Base-by-base conservation (phyloP, 2,797 vertebrate genomes). In the Balearica regulorum region DNA sequence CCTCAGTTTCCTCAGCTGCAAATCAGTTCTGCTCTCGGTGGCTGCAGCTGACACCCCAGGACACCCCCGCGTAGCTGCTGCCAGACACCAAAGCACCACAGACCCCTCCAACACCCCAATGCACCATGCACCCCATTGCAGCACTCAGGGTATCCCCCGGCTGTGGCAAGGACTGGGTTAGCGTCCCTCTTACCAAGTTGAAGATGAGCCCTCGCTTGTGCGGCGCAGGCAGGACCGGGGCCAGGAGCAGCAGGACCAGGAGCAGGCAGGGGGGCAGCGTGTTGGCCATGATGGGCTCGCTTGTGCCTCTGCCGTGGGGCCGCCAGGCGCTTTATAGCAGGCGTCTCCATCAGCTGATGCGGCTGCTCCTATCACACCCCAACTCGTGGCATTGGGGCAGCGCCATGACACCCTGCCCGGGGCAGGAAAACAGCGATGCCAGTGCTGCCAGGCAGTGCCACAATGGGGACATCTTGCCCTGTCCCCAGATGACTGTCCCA, bases 101-200 rank as follows among this genome's bases (percentile, higher is more conserved):
- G 70, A 66, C 11, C 6, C 37, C 65, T 43, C 72, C 20, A 6
- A 2, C 21, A 7, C 41, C 21, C 31, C 16, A 7, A 16, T 3
- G 57, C 10, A 1, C 31, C 51, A 4, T 11, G 4, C 3, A 3
- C 44, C 55, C 44, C 48, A 16, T 1, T 7, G 86, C 60, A 26
- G 62, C 46, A 10, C 10, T 7, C 1, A 2, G 70, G 98, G 43
- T 39, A 39, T 39, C 11, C 39, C 39, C 39, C 39, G 13, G 20
- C 13, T 20, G 22, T 35, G 25, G 14, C 51, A 3, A 16, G 72
- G 22, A 0, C 1, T 3, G 29, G 15, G 11, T 21, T 1, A 4
- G 12, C 15, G 19, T 58, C 62, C 72, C 51, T 72, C 96, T 98
- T 94, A 98, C 98, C 98, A 98, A 92, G 89, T 96, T 96, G 28